These are phyloP conservation scores for Mesorhabditis sp. DNA, from an alignment of 2,888 invertebrate species.

Conservation along the genomic window DNA sequence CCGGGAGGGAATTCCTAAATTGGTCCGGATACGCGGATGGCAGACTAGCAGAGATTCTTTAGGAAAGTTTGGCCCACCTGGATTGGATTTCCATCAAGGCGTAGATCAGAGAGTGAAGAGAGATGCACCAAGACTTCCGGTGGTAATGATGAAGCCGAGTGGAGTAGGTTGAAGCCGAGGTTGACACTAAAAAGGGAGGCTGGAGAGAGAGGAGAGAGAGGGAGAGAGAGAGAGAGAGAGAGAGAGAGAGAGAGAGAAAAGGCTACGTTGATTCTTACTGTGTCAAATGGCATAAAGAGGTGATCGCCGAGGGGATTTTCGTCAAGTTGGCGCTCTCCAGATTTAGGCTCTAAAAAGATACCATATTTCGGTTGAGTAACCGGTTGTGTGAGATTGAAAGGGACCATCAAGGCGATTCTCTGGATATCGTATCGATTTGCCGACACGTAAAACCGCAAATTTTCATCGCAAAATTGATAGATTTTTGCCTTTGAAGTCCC, in stretches of 20 bases:
- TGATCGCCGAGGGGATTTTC: constrained; percentile 41
- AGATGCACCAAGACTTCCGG: constrained; percentile 34
- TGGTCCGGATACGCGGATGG: no score
- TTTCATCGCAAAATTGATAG: no score
- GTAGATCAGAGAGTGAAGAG: constrained; percentile 30
- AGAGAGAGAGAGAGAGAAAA: not conserved
- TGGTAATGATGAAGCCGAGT: constrained; percentile 27
- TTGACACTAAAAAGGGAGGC: constrained; percentile 15
- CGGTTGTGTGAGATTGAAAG: no score
- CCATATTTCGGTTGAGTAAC: no score
- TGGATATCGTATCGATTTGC: no score
- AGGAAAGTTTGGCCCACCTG: constrained; percentile 17
- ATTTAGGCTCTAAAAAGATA: constrained; percentile 27
- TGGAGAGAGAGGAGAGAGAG: no score
- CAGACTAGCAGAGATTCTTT: no score
- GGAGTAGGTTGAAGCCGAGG: constrained; percentile 33
- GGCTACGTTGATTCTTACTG: constrained; percentile 17
- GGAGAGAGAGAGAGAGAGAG: no score
- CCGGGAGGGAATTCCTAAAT: constrained; percentile 38
- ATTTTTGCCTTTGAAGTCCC: no score
- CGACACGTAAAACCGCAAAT: no score
- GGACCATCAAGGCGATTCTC: no score
- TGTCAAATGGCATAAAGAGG: constrained; percentile 43
- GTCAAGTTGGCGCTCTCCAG: constrained; percentile 46
- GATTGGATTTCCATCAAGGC: constrained; percentile 39